Evolutionary conservation across 2,888 invertebrate species (phyloP).

Genomic region (Aspidiotus rigidus): DNA sequence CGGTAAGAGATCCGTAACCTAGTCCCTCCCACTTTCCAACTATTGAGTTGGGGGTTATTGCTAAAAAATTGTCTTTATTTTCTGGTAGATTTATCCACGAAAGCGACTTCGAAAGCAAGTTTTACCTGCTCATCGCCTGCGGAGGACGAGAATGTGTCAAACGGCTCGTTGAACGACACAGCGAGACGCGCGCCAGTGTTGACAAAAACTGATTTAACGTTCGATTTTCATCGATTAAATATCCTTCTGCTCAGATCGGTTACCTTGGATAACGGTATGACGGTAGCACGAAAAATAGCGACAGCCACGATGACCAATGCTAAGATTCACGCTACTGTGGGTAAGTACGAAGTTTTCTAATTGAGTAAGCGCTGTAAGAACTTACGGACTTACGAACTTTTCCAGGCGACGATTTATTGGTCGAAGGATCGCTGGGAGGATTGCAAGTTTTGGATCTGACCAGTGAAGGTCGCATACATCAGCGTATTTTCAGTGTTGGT

Average conservation of each 20-base stretch:
- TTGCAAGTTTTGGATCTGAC: conserved; percentile 83
- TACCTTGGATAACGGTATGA: conserved; percentile 56
- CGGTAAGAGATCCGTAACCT: conserved; percentile 6
- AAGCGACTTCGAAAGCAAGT: background rate
- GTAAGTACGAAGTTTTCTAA: conserved; percentile 43
- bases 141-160: background rate
- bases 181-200: conserved; percentile 2
- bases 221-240: conserved; percentile 87
- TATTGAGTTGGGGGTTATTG: background rate
- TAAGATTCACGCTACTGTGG: conserved; percentile 72
- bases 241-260: conserved; percentile 74
- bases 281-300: conserved; percentile 78
- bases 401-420: conserved; percentile 50
- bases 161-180: background rate
- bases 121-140: conserved; percentile 14
- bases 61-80: background rate
- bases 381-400: background rate
- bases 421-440: conserved; percentile 83
- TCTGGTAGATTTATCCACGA: background rate
- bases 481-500: conserved; percentile 76
- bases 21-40: too few relatives aligned
- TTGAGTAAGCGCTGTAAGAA: too few relatives aligned
- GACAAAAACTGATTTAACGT: conserved; percentile 65
- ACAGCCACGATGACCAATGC: conserved; percentile 89
- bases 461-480: conserved; percentile 69